Evolutionary conservation across 2,888 invertebrate species (phyloP).

Genomic region (Phania funesta): DNA sequence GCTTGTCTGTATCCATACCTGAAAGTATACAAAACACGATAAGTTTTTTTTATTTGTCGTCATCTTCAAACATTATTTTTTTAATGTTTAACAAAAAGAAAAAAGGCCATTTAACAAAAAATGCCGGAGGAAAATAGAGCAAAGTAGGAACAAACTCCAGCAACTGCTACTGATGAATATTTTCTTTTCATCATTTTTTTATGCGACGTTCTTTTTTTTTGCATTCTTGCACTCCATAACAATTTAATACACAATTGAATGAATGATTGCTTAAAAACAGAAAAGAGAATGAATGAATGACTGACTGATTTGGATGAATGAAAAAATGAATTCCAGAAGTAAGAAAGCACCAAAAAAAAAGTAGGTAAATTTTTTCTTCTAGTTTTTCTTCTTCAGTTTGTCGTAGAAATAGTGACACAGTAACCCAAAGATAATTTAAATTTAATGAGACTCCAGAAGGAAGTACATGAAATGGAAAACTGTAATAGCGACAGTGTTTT

Average conservation of each 20-base stretch:
- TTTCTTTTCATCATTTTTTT: constrained; percentile 1
- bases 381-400: not conserved
- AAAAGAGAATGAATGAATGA: constrained; percentile 27
- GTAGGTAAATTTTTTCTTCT: constrained; percentile 24
- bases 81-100: not conserved
- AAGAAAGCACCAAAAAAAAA: constrained; percentile 3
- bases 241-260: constrained; percentile 62
- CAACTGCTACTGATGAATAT: constrained; percentile 39
- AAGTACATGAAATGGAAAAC: not conserved
- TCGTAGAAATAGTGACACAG: constrained; percentile 33
- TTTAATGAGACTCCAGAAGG: constrained; percentile 3
- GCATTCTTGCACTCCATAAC: constrained; percentile 1
- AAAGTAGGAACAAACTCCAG: not conserved
- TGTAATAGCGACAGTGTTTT: not conserved
- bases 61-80: not conserved
- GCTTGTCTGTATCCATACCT: not conserved
- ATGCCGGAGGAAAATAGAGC: not conserved
- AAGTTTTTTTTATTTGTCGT: not conserved
- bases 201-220: not conserved
- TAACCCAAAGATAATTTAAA: constrained; percentile 55
- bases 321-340: constrained; percentile 22
- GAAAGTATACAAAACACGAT: not conserved
- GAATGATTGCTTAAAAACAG: constrained; percentile 56
- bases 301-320: not conserved
- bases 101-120: not conserved